Evolutionary conservation across 2,797 vertebrate species (phyloP).

Genomic region (Labroides dimidiatus): DNA sequence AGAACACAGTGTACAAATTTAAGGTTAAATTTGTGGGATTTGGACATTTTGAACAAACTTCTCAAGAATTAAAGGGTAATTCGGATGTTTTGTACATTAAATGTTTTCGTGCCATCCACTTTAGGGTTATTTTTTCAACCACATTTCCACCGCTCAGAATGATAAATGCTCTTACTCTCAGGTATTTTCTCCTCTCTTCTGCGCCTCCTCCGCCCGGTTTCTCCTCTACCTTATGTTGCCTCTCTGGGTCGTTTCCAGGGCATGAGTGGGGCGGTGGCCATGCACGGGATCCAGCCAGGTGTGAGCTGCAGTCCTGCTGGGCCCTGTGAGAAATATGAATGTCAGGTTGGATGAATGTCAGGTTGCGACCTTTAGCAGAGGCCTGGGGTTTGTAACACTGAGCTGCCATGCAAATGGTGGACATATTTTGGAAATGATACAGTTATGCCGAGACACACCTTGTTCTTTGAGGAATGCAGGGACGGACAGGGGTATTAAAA

Average conservation of each 20-base stretch:
- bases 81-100: too few relatives aligned
- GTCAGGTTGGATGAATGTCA: constrained; percentile 50
- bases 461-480: constrained; percentile 11
- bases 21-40: too few relatives aligned
- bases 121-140: too few relatives aligned
- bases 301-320: constrained; percentile 47
- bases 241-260: constrained; percentile 46
- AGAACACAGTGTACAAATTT: background rate
- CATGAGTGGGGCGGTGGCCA: constrained; percentile 53
- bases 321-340: constrained; percentile 52
- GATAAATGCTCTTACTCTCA: constrained; percentile 17
- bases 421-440: constrained; percentile 36
- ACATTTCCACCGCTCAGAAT: background rate
- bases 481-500: constrained; percentile 4
- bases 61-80: background rate
- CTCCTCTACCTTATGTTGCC: constrained; percentile 34
- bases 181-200: constrained; percentile 9
- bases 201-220: background rate
- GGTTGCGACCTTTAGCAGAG: constrained; percentile 54
- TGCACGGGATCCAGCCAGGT: constrained; percentile 40
- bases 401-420: constrained; percentile 37
- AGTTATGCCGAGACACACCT: constrained; percentile 32
- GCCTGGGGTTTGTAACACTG: constrained; percentile 58
- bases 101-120: too few relatives aligned
- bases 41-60: too few relatives aligned